Evolutionary conservation across 1,140 invertebrate species (phyloP).

Genomic region (Danaus plexippus): DNA sequence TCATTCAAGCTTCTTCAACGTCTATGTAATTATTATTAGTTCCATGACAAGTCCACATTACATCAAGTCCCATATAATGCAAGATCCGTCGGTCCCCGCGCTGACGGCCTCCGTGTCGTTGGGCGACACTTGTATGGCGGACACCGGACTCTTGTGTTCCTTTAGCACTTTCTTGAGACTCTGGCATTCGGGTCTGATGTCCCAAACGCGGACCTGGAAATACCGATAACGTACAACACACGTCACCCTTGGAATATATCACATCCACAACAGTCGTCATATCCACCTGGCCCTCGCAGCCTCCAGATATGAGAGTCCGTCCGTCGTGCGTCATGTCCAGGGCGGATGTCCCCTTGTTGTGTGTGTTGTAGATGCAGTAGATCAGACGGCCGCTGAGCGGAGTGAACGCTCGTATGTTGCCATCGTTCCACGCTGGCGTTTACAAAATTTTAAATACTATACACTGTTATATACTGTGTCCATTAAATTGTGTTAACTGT

Average conservation of each 20-base stretch:
- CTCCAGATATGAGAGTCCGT: slow-evolving; percentile 85
- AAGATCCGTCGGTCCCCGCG: slow-evolving; percentile 90
- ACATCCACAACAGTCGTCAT: too few relatives aligned
- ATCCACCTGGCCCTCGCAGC: slow-evolving; percentile 85
- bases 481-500: too few relatives aligned
- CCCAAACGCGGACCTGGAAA: slow-evolving; percentile 81
- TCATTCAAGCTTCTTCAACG: too few relatives aligned
- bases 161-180: slow-evolving; percentile 81
- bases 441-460: too few relatives aligned
- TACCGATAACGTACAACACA: too few relatives aligned
- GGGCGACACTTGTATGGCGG: slow-evolving; percentile 83
- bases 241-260: too few relatives aligned
- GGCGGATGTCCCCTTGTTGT: slow-evolving; percentile 88
- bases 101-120: slow-evolving; percentile 87
- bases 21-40: slow-evolving; percentile 3
- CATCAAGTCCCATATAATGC: slow-evolving; percentile 91
- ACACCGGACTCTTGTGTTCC: slow-evolving; percentile 91
- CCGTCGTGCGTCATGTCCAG: slow-evolving; percentile 81
- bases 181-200: slow-evolving; percentile 76
- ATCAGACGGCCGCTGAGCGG: slow-evolving; percentile 85
- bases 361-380: slow-evolving; percentile 87
- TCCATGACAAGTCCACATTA: slow-evolving; percentile 41
- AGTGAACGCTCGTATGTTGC: slow-evolving; percentile 87
- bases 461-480: too few relatives aligned
- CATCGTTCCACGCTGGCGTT: slow-evolving; percentile 85